phyloP scores from a whole-genome alignment of 64 coral and sea anemone species.

The Dendronephthya gigantea region DNA sequence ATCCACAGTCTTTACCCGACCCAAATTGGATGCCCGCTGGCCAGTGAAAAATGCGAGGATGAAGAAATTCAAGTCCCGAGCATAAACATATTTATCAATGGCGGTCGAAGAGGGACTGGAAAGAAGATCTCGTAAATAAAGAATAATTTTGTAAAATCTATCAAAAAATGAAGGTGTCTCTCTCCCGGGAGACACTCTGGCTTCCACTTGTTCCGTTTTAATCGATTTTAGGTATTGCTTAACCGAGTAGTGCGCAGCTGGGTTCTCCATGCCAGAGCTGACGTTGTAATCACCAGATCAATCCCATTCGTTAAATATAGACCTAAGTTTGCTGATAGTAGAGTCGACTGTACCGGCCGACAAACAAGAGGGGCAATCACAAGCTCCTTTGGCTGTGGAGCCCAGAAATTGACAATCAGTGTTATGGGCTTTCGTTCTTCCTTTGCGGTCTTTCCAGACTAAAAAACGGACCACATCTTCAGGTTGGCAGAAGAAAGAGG shows the following conservation, averaged over 20 bases:
- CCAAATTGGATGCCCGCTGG: slow-evolving; percentile 26
- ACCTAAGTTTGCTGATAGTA: slow-evolving; percentile 19
- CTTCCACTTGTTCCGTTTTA: neutral
- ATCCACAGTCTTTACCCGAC: slow-evolving; percentile 46
- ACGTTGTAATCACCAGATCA: slow-evolving; percentile 9
- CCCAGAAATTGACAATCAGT: neutral
- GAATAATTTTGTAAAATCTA: slow-evolving; percentile 2
- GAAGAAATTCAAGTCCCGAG: slow-evolving; percentile 33
- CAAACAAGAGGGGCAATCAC: slow-evolving; percentile 26
- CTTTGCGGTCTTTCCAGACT: slow-evolving; percentile 28
- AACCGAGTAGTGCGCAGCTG: neutral
- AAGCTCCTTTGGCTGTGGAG: neutral
- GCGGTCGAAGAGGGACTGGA: slow-evolving; percentile 1
- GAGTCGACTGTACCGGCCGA: slow-evolving; percentile 38
- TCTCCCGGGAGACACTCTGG: neutral
- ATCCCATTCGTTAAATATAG: slow-evolving; percentile 40
- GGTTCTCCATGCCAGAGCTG: neutral
- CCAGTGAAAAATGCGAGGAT: slow-evolving; percentile 28
- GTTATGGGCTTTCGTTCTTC: slow-evolving; percentile 31
- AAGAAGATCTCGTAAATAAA: slow-evolving; percentile 3
- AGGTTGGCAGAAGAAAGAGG: neutral
- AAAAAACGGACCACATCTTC: slow-evolving; percentile 31
- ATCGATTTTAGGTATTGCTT: slow-evolving; percentile 30
- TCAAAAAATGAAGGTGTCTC: too few species aligned
- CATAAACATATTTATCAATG: slow-evolving; percentile 21